These are phyloP conservation scores for Mycalesis mineus DNA, from an alignment of 2,888 invertebrate species.

Conservation along the genomic window DNA sequence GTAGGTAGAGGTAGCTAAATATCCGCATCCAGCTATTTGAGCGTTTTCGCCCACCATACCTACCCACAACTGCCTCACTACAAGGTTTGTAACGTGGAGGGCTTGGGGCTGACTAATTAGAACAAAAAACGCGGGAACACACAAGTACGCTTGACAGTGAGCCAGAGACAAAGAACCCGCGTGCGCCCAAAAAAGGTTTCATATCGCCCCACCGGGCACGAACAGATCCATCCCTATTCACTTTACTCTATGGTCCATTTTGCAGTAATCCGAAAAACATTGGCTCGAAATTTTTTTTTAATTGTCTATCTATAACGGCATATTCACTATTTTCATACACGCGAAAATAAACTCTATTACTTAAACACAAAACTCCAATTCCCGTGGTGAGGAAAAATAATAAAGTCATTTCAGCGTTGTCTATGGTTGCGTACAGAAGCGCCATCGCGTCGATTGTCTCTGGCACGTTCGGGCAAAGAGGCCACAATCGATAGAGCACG, in stretches of 20 bases:
- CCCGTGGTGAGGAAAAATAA: constrained; percentile 1
- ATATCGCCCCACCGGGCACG: constrained; percentile 34
- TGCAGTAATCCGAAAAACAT: constrained; percentile 38
- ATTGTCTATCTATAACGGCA: constrained; percentile 39
- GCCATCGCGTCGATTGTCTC: constrained; percentile 74
- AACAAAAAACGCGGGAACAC: constrained; percentile 78
- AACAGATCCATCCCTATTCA: constrained; percentile 23
- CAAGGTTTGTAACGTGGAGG: constrained; percentile 54
- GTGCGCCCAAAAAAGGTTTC: constrained; percentile 57
- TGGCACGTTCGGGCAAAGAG: constrained; percentile 74
- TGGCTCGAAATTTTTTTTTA: constrained; percentile 57
- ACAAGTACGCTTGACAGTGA: constrained; percentile 76
- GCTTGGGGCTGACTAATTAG: constrained; percentile 71
- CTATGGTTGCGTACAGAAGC: constrained; percentile 69
- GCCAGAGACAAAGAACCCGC: constrained; percentile 72
- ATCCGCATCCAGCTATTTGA: background rate
- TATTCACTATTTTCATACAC: constrained; percentile 26
- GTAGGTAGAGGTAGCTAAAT: no score
- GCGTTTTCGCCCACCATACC: background rate
- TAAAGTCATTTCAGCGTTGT: constrained; percentile 38
- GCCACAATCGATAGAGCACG: constrained; percentile 77
- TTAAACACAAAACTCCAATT: constrained; percentile 27
- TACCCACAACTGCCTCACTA: constrained; percentile 22
- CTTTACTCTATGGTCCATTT: constrained; percentile 42
- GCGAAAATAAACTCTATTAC: constrained; percentile 34